phyloP scores from a whole-genome alignment of 2,113 vertebrate genomes.

The Sylvia atricapilla region DNA sequence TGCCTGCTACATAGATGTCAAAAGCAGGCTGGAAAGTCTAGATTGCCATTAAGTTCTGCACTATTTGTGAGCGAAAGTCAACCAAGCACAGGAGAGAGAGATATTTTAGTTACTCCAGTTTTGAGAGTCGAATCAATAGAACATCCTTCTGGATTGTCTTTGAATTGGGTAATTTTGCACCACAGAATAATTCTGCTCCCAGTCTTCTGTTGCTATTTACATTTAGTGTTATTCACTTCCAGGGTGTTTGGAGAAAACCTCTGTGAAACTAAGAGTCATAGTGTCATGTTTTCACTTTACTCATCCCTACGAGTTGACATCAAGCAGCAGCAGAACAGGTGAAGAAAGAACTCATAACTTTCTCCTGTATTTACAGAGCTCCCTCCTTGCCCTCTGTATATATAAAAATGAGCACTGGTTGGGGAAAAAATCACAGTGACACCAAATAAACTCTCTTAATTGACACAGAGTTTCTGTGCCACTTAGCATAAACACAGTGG shows the following conservation, averaged over 20 bases:
- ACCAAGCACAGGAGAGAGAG: background rate
- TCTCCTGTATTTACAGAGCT: background rate
- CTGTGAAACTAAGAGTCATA: background rate
- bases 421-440: background rate
- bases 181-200: background rate
- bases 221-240: background rate
- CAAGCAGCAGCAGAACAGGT: background rate
- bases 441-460: background rate
- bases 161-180: background rate
- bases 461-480: background rate
- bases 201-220: background rate
- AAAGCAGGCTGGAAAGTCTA: background rate
- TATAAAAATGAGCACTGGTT: background rate
- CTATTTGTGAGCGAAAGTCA: background rate
- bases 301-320: background rate
- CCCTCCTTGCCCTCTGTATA: background rate
- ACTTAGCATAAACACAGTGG: background rate
- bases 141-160: background rate
- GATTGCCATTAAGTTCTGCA: background rate
- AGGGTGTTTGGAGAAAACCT: background rate
- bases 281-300: background rate
- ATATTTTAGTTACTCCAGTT: background rate
- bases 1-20: background rate
- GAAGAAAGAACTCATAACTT: background rate
- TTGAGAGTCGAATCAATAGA: background rate